Evolutionary conservation across 2,888 invertebrate species (phyloP).

Genomic region (Pammene fasciana): DNA sequence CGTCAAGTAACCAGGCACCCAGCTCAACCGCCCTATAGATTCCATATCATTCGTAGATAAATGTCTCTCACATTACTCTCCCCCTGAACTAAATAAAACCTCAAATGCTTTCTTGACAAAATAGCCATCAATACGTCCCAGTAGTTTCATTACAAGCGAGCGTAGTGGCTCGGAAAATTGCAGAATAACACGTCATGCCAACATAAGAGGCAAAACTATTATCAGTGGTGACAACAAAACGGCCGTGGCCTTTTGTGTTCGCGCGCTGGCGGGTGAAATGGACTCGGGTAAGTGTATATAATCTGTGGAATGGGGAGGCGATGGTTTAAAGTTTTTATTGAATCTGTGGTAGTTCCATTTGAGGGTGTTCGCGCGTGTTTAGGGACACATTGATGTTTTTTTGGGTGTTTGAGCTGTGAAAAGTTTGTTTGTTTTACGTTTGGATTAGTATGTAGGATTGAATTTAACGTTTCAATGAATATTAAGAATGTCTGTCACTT

Average conservation of each 20-base stretch:
- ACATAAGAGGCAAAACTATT: conserved; percentile 38
- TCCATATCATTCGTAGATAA: too few relatives aligned
- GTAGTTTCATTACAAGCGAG: conserved; percentile 43
- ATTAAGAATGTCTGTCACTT: not conserved
- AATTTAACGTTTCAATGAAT: not conserved
- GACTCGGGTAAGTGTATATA: conserved; percentile 19
- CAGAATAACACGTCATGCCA: conserved; percentile 59
- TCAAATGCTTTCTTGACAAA: conserved; percentile 10
- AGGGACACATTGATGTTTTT: conserved; percentile 20
- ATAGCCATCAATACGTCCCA: conserved; percentile 29
- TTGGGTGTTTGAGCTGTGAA: not conserved
- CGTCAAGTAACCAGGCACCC: too few relatives aligned
- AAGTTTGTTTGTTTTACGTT: conserved; percentile 14
- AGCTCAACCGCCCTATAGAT: too few relatives aligned
- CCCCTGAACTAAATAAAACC: not conserved
- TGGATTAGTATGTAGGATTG: not conserved
- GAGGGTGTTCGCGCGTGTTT: conserved; percentile 18
- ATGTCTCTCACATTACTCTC: not conserved
- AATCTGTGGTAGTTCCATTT: conserved; percentile 39
- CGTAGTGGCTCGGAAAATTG: conserved; percentile 73
- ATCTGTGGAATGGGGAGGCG: conserved; percentile 30
- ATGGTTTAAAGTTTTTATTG: conserved; percentile 40
- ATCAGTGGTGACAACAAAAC: conserved; percentile 51
- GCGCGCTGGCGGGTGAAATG: conserved; percentile 54
- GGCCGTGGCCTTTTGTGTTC: conserved; percentile 62